A percentile compares a stretch with the other conserved stretches of the same genome.
Evolutionary conservation across 2,888 invertebrate genomes (phyloP).

Genomic region (Xiphydria camelus): DNA sequence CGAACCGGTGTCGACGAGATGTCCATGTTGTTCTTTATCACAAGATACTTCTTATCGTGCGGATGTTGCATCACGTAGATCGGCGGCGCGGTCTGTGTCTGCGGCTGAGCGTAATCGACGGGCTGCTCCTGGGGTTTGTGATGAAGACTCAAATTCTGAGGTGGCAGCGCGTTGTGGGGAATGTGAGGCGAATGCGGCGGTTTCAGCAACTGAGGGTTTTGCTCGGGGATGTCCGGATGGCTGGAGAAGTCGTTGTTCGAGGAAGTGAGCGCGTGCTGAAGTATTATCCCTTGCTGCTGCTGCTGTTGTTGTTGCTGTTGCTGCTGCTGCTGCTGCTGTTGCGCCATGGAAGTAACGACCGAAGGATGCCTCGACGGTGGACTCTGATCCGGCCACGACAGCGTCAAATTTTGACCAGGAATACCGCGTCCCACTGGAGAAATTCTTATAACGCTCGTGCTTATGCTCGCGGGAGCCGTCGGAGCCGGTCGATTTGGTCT

Average conservation of each 20-base stretch:
- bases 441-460: slow-evolving; percentile 81
- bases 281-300: slow-evolving; percentile 53
- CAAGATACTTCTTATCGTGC: slow-evolving; percentile 66
- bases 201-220: slow-evolving; percentile 28
- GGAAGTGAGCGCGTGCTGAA: slow-evolving; percentile 59
- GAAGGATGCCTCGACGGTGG: slow-evolving; percentile 50
- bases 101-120: slow-evolving; percentile 48
- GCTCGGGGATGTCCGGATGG: slow-evolving; percentile 39
- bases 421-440: slow-evolving; percentile 67
- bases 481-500: slow-evolving; percentile 63
- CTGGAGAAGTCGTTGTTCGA: slow-evolving; percentile 48
- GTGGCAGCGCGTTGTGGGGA: slow-evolving; percentile 36
- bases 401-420: slow-evolving; percentile 38
- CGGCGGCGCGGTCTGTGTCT: slow-evolving; percentile 21
- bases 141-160: slow-evolving; percentile 43
- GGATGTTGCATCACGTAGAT: slow-evolving; percentile 53
- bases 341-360: slow-evolving; percentile 51
- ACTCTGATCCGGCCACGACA: slow-evolving; percentile 50
- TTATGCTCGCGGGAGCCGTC: slow-evolving; percentile 51
- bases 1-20: slow-evolving; percentile 32
- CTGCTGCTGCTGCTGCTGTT: slow-evolving; percentile 47
- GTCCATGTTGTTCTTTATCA: slow-evolving; percentile 63
- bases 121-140: slow-evolving; percentile 49
- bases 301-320: slow-evolving; percentile 55
- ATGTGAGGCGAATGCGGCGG: slow-evolving; percentile 47